A percentile compares a stretch with the other conserved stretches of the same genome.
Evolutionary conservation across 2,113 vertebrate species (phyloP).

Genomic region (Chloebia gouldiae): DNA sequence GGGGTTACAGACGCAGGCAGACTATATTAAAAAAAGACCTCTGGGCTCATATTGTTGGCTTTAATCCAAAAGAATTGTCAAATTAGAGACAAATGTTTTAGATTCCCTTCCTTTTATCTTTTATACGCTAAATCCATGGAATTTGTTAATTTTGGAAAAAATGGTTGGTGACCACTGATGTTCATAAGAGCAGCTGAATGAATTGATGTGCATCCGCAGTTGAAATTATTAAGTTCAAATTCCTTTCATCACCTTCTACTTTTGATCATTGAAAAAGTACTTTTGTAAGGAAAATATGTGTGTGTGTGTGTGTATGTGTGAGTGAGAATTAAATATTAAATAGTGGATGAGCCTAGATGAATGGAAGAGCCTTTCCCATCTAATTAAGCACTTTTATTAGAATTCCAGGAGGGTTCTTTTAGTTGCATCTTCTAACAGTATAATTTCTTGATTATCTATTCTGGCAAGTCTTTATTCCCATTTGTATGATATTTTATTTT

Average conservation of each 20-base stretch:
- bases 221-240: neutral
- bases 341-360: neutral
- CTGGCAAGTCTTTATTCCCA: constrained; percentile 30
- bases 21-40: neutral
- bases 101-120: neutral
- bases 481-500: neutral
- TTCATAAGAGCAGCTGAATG: neutral
- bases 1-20: neutral
- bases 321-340: neutral
- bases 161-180: neutral
- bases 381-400: constrained; percentile 20
- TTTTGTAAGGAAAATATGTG: neutral
- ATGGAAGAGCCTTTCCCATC: neutral
- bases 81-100: neutral
- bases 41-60: neutral
- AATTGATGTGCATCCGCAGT: neutral
- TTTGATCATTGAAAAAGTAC: neutral
- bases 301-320: neutral
- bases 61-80: neutral
- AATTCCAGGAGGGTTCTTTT: neutral
- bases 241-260: neutral
- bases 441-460: constrained; percentile 32
- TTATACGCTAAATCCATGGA: neutral
- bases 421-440: neutral
- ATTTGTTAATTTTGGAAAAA: neutral